These are phyloP conservation scores for Tenthredo scrophulariae DNA, from an alignment of 2,888 invertebrate species.

Conservation along the genomic window DNA sequence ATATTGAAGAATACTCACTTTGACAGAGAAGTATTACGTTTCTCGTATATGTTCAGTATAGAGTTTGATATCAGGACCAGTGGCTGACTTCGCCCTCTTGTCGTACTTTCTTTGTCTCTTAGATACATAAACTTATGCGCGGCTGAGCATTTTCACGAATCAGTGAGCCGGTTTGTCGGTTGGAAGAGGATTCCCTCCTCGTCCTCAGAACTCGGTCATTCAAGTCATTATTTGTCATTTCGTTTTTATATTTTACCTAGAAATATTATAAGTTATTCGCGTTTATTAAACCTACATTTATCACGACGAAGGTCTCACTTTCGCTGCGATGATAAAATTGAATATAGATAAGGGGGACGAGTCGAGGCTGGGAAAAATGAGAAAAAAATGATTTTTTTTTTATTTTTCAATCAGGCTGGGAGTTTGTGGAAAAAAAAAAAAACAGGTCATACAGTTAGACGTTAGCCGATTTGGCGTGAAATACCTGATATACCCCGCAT, in stretches of 20 bases:
- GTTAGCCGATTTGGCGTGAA: too few species aligned
- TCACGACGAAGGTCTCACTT: background rate
- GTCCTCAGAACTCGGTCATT: background rate
- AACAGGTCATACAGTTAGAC: background rate
- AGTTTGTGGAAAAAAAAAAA: too few species aligned
- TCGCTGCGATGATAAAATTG: background rate
- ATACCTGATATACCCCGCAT: too few species aligned
- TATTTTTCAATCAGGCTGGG: too few species aligned
- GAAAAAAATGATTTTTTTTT: too few species aligned
- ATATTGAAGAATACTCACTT: background rate
- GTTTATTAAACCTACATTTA: background rate
- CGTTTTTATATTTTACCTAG: background rate
- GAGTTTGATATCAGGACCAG: background rate
- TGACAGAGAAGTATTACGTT: background rate
- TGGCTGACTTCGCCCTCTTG: background rate
- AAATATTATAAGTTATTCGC: background rate
- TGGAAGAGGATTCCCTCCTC: background rate
- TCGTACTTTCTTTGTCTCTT: slow-evolving; percentile 30
- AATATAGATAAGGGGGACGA: background rate
- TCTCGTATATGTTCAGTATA: background rate
- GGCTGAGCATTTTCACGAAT: slow-evolving; percentile 28
- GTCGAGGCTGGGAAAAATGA: background rate
- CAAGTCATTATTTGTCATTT: background rate
- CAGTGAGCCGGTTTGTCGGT: slow-evolving; percentile 26
- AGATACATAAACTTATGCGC: slow-evolving; percentile 14